These are phyloP conservation scores for Zonitis immaculata DNA, from an alignment of 2,888 invertebrate genomes.

Conservation along the genomic window DNA sequence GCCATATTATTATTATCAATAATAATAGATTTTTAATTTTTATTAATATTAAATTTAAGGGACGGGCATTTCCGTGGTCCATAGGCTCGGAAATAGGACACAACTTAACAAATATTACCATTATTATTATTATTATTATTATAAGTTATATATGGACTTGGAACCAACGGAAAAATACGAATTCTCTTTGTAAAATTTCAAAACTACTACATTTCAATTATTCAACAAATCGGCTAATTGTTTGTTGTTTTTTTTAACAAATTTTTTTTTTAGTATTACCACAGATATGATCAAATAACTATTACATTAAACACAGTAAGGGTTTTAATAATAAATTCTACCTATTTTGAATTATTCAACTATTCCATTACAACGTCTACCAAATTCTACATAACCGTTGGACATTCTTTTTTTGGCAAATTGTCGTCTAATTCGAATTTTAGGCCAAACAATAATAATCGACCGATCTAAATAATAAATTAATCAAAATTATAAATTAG, in stretches of 20 bases:
- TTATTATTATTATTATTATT: conserved; percentile 22
- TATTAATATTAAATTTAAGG: conserved; percentile 33
- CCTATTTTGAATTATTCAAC: conserved; percentile 7
- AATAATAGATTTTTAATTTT: conserved; percentile 4
- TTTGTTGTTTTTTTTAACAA: no score
- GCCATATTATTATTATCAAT: no score
- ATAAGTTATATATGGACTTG: conserved; percentile 40
- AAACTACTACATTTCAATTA: conserved; percentile 6
- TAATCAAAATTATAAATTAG: background rate
- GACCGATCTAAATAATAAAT: background rate
- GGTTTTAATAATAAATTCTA: conserved; percentile 12
- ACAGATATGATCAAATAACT: conserved; percentile 16
- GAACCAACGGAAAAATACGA: conserved; percentile 44
- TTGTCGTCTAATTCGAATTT: background rate
- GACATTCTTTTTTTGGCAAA: background rate
- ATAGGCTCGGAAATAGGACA: conserved; percentile 49
- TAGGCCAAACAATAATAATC: background rate
- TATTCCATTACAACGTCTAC: conserved; percentile 10
- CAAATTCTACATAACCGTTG: conserved; percentile 5
- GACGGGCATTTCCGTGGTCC: conserved; percentile 51
- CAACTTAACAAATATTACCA: conserved; percentile 33
- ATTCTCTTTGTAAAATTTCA: conserved; percentile 9
- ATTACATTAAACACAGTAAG: conserved; percentile 2
- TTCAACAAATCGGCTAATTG: conserved; percentile 10
- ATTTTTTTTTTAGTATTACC: conserved; percentile 23